These are phyloP conservation scores for Hyppa rectilinea DNA, from an alignment of 2,888 invertebrate species.

Conservation along the genomic window DNA sequence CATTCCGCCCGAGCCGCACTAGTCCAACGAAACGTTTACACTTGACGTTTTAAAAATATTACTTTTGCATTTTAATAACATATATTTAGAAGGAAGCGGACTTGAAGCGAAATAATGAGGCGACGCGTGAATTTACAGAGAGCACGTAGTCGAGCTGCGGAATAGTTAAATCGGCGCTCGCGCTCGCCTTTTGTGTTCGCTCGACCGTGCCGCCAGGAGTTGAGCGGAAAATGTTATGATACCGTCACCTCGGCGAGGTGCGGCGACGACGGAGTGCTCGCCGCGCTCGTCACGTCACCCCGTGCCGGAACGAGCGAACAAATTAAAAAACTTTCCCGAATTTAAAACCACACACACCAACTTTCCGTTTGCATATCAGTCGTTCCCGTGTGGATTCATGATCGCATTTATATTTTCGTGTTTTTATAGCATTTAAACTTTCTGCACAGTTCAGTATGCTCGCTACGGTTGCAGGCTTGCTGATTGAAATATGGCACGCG, in stretches of 20 bases:
- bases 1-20: constrained; percentile 68
- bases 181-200: constrained; percentile 72
- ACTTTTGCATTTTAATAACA: constrained; percentile 85
- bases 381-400: constrained; percentile 51
- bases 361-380: constrained; percentile 58
- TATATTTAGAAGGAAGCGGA: constrained; percentile 81
- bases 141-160: constrained; percentile 59
- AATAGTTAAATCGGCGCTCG: constrained; percentile 69
- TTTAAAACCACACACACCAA: constrained; percentile 58
- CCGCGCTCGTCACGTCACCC: constrained; percentile 32
- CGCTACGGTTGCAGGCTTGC: constrained; percentile 20
- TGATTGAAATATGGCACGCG: constrained; percentile 43
- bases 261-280: constrained; percentile 33
- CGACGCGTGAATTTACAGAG: constrained; percentile 76
- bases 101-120: constrained; percentile 86
- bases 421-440: constrained; percentile 54
- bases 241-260: constrained; percentile 68
- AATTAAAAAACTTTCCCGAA: constrained; percentile 70
- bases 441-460: constrained; percentile 10
- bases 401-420: constrained; percentile 53
- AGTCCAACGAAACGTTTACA: constrained; percentile 74
- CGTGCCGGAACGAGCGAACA: constrained; percentile 53
- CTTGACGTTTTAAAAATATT: constrained; percentile 83
- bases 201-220: constrained; percentile 73
- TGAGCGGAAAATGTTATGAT: constrained; percentile 77